Percentiles rank a stretch among this genome's conserved stretches.
These are phyloP conservation scores for Bryconaethiops microstoma DNA, from an alignment of 2,797 vertebrate species.

Conservation along the genomic window DNA sequence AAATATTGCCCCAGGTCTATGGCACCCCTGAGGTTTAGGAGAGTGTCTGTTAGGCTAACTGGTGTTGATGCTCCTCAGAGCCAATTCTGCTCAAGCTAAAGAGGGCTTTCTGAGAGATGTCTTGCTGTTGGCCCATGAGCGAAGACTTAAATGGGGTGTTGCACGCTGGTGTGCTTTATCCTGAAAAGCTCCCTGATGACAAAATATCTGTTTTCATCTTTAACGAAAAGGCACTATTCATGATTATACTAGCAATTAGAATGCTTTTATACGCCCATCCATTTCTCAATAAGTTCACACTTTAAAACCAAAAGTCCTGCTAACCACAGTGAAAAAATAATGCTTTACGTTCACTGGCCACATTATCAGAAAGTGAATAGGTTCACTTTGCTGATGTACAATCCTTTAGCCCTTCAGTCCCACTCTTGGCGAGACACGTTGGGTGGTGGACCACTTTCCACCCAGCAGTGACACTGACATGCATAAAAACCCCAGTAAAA, in stretches of 20 bases:
- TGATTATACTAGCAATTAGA: not conserved
- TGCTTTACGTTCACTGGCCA: too few relatives aligned
- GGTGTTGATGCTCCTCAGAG: conserved; percentile 72
- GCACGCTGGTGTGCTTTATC: not conserved
- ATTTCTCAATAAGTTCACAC: too few relatives aligned
- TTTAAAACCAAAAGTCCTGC: too few relatives aligned
- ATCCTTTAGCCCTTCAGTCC: too few relatives aligned
- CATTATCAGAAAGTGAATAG: too few relatives aligned
- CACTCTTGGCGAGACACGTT: too few relatives aligned
- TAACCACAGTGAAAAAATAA: too few relatives aligned
- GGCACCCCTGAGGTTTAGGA: conserved; percentile 65
- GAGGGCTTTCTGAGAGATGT: conserved; percentile 59
- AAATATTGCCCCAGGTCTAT: conserved; percentile 70
- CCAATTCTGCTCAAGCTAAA: conserved; percentile 68
- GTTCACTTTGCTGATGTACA: too few relatives aligned
- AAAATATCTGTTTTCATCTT: not conserved
- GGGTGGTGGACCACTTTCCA: too few relatives aligned
- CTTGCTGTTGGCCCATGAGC: conserved; percentile 20
- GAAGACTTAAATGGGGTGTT: conserved; percentile 31
- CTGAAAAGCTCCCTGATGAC: not conserved
- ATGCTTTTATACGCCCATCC: too few relatives aligned
- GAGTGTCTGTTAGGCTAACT: conserved; percentile 75
- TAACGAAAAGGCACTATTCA: not conserved
- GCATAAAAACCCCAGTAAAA: too few relatives aligned
- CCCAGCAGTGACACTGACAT: too few relatives aligned